A percentile compares a stretch with the other conserved stretches of the same genome.
Conservation (phyloP, 2,888 invertebrate species). For the Agrotis segetum region DNA sequence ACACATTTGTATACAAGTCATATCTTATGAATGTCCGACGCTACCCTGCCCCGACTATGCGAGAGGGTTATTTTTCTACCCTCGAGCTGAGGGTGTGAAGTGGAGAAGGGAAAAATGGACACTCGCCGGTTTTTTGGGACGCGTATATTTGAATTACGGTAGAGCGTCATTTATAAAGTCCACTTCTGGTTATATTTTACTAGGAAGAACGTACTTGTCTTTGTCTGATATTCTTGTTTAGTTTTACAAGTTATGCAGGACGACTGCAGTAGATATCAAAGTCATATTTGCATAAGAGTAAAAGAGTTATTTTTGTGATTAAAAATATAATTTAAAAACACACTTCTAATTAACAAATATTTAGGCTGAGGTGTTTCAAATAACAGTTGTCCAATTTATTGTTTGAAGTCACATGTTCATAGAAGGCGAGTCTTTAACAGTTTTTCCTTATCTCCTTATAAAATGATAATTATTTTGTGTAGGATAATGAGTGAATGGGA, state of each 20-base stretch:
- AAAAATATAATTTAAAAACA: too few species aligned
- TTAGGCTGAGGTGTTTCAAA: too few species aligned
- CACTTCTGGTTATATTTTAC: neutral
- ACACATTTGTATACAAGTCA: conserved; percentile 63
- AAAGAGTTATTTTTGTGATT: too few species aligned
- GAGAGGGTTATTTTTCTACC: conserved; percentile 58
- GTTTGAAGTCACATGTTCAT: too few species aligned
- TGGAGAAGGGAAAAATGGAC: conserved; percentile 60
- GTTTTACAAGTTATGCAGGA: neutral
- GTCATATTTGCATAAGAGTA: too few species aligned
- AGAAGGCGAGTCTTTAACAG: too few species aligned
- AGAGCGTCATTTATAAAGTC: conserved; percentile 13
- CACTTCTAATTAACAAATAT: too few species aligned
- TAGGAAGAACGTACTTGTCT: neutral
- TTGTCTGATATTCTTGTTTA: neutral
- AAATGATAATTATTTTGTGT: neutral
- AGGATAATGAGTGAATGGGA: neutral
- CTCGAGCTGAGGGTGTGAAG: conserved; percentile 50
- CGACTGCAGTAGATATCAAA: neutral
- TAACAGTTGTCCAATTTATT: too few species aligned
- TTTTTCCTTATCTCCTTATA: too few species aligned
- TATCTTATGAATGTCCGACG: conserved; percentile 56
- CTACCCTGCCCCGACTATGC: conserved; percentile 21
- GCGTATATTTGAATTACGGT: conserved; percentile 47
- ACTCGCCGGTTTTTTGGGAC: conserved; percentile 55